These are phyloP conservation scores for Hemicordylus capensis DNA, from an alignment of 2,113 vertebrate genomes.

Conservation along the genomic window DNA sequence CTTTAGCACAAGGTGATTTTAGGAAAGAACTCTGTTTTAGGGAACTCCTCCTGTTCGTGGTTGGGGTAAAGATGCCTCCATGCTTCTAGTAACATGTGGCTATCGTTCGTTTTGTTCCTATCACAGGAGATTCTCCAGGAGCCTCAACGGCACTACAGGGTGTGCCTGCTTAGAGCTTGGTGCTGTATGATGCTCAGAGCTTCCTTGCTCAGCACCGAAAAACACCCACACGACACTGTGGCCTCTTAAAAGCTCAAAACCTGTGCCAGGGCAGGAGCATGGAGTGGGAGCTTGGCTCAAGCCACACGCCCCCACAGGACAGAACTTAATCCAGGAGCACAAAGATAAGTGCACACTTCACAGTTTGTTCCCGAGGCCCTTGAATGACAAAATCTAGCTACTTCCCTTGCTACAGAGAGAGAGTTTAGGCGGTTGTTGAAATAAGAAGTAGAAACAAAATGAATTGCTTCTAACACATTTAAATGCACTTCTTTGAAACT, in stretches of 20 bases:
- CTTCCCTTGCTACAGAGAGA: too few relatives aligned
- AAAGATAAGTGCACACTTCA: not conserved
- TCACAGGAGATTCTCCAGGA: not conserved
- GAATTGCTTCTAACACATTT: slow-evolving; percentile 39
- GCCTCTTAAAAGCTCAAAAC: not conserved
- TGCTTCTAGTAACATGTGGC: not conserved
- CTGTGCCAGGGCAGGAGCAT: not conserved
- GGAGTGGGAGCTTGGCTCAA: not conserved
- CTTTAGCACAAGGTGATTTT: too few relatives aligned
- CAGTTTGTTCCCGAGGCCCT: not conserved
- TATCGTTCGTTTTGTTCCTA: not conserved
- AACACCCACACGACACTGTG: not conserved
- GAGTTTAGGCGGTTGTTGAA: slow-evolving; percentile 20
- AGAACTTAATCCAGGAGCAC: not conserved
- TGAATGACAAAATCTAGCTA: slow-evolving; percentile 3
- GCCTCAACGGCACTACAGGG: not conserved
- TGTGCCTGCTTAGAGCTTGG: not conserved
- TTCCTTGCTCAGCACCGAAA: not conserved
- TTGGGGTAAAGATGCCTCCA: not conserved
- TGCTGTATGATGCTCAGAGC: not conserved
- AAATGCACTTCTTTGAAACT: slow-evolving; percentile 7
- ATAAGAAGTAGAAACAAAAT: slow-evolving; percentile 34
- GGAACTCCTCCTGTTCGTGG: too few relatives aligned
- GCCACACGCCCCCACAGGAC: not conserved
- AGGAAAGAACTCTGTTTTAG: not conserved